Conservation (phyloP, 2,797 vertebrate genomes). For the Danio jaintianensis region DNA sequence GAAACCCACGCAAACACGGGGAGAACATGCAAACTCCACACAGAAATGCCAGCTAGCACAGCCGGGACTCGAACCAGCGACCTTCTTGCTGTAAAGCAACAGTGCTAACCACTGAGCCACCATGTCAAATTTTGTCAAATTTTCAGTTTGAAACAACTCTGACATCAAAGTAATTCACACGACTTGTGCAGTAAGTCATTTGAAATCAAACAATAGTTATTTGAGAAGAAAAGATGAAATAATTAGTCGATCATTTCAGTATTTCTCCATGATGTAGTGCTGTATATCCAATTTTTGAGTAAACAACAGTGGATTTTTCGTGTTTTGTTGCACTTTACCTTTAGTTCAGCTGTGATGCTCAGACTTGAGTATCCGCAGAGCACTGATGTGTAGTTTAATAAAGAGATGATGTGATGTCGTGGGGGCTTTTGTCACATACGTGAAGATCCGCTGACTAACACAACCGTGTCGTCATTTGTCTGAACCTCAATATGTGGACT, state of each 20-base stretch:
- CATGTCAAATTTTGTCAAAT: too few relatives aligned
- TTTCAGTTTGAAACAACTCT: too few relatives aligned
- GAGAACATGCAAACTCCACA: too few relatives aligned
- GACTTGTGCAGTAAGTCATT: not conserved
- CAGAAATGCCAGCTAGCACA: too few relatives aligned
- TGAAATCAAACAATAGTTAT: not conserved
- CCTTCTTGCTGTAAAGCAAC: too few relatives aligned
- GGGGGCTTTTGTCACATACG: not conserved
- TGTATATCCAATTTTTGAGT: too few relatives aligned
- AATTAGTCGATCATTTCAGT: not conserved
- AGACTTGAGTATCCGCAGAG: not conserved
- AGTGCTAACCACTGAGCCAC: too few relatives aligned
- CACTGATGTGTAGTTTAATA: slow-evolving; percentile 14
- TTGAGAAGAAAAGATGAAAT: not conserved
- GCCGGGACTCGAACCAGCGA: too few relatives aligned
- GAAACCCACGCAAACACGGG: too few relatives aligned
- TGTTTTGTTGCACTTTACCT: not conserved
- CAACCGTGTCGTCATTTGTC: slow-evolving; percentile 12
- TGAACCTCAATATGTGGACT: not conserved
- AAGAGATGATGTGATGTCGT: slow-evolving; percentile 8
- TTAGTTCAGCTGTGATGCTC: not conserved
- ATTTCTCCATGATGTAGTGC: too few relatives aligned
- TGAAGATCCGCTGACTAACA: slow-evolving; percentile 35
- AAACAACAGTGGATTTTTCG: not conserved
- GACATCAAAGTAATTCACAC: not conserved